phyloP scores from a whole-genome alignment of 1,140 invertebrate species.

The Hylaeus anthracinus region DNA sequence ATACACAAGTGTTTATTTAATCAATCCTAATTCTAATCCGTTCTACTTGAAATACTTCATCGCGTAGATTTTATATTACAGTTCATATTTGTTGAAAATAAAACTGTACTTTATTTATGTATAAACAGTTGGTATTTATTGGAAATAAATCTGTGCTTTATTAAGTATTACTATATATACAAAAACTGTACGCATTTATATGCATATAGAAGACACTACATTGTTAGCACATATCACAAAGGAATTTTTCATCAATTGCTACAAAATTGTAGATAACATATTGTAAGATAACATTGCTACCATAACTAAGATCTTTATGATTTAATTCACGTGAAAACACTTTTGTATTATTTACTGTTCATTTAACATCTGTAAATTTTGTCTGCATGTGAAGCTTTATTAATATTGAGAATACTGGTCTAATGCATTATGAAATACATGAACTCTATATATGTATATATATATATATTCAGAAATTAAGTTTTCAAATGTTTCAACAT shows the following conservation, averaged over 20 bases:
- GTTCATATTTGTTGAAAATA: slow-evolving; percentile 28
- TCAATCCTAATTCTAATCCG: slow-evolving; percentile 18
- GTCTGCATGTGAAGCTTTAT: background rate
- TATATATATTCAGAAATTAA: background rate
- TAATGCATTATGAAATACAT: background rate
- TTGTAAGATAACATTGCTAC: background rate
- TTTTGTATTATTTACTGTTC: background rate
- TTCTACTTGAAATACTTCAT: slow-evolving; percentile 4
- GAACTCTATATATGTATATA: background rate
- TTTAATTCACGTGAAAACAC: background rate
- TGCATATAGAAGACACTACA: background rate
- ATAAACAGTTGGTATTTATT: slow-evolving; percentile 21
- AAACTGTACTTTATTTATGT: slow-evolving; percentile 19
- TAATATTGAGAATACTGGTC: background rate
- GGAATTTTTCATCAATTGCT: too few relatives aligned
- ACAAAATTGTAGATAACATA: background rate
- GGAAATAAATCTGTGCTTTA: slow-evolving; percentile 1
- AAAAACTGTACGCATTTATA: background rate
- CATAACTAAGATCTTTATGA: background rate
- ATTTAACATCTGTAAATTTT: background rate
- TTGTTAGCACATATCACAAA: slow-evolving; percentile 14
- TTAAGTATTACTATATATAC: slow-evolving; percentile 12
- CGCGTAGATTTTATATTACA: slow-evolving; percentile 28
- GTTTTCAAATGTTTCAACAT: background rate
- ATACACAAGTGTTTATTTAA: slow-evolving; percentile 17